Base-by-base conservation (phyloP, 2,797 vertebrate genomes). In the Fratercula arctica region DNA sequence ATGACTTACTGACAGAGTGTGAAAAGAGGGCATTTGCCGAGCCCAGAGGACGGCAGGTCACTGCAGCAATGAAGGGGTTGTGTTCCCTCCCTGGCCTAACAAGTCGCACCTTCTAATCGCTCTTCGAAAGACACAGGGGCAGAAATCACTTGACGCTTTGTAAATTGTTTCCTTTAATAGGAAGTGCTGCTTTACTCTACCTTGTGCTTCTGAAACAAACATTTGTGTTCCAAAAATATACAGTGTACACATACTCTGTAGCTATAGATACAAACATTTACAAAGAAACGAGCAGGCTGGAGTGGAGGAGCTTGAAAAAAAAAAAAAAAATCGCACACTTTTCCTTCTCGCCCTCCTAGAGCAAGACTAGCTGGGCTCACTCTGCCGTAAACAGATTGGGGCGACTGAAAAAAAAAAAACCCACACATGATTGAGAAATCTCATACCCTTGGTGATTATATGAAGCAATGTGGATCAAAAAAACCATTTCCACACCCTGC, bases 181-280 rank as follows among this genome's bases (percentile, higher is more conserved):
- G 87, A 89, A 90, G 78, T 51, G 90, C 93, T 89, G 80, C 69
- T 93, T 86, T 82, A 23, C 35, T 35, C 85, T 60, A 56, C 64
- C 75, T 48, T 59, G 89, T 69, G 50, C 85, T 77, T 95, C 46
- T 9, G 3, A 83, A 70, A 64, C 46, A 85, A 77, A 89, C 12
- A 24, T 66, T 57, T 82, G 19, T 87, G 90, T 96, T 79, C 64
- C 70, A 87, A 89, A 95, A 93, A 89, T 68, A 93, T 79, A 96
- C 96, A 61, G 92, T 80, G 92, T 80, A 70, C 75, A 59, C 48
- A 28, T 56, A 51, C 69, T 45, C 35, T 93, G 93, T 59, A 43
- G 94, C 82, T 86, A 89, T 87, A 79, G 64, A 51, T 93, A 93
- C 95, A 92, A 93, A 94, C 83, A 15, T 85, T 87, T 94, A 81